Evolutionary conservation across 2,888 invertebrate genomes (phyloP), one percentile per base, ranked within the genome.

Genomic region (Epiblema foenella): DNA sequence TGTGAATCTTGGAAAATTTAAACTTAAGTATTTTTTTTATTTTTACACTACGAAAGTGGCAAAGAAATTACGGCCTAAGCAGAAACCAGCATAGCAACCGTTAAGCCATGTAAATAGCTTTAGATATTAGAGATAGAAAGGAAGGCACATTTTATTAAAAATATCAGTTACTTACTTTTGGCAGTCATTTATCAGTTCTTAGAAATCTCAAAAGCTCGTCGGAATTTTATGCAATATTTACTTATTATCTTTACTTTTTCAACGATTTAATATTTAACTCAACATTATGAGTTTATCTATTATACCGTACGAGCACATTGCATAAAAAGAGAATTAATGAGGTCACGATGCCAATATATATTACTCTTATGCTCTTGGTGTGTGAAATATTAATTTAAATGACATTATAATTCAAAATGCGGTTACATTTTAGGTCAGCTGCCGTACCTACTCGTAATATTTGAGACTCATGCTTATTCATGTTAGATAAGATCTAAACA

Each of bases 281-380:
- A 33, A 18, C 29, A 49, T 33, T 33, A 46, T 57, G 20, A 46
- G n/a, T 18, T 52, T 52, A 20, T 37, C 63, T 52, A 52, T 64
- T 37, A 18, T 64, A 15, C 52, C 37, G 51, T 63, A 54, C 56
- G 20, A 52, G 20, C 15, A 52, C 37, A 39, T 64, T 64, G 39
- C 64, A 52, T 54, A 63, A 63, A 49, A 52, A 20, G 18, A 52
- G 37, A 63, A 33, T 62, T 8, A 52, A 63, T 37, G 52, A 63
- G 63, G 63, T 33, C 51, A 63, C 18, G 62, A 63, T 33, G 51
- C 51, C 63, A 51, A 51, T 62, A 52, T 60, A 62, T 57, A 37
- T 37, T 17, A 11, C 63, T 63, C 63, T 51, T 33, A 51, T 63
- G 51, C 51, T 18, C 33, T 37, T 18, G 10, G 37, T 33, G 62